Evolutionary conservation across 2,113 vertebrate genomes (phyloP).

Genomic region (Illadopsis cleaveri): DNA sequence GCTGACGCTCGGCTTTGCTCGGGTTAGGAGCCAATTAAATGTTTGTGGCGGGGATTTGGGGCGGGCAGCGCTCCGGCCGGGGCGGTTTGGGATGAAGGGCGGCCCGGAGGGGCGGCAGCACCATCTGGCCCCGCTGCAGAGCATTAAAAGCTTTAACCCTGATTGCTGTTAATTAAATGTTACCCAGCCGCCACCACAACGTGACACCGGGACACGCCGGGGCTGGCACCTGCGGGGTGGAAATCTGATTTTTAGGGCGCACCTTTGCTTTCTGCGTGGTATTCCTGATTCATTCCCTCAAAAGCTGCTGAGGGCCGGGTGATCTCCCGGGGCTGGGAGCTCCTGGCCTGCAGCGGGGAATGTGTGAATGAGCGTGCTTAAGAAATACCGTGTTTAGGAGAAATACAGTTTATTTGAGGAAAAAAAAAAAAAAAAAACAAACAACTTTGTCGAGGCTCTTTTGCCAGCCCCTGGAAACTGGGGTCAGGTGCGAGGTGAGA

Average conservation of each 20-base stretch:
- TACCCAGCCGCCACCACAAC: neutral
- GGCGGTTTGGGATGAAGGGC: neutral
- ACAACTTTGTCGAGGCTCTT: neutral
- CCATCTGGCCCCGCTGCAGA: slow-evolving; percentile 12
- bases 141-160: neutral
- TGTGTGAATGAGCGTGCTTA: accelerated
- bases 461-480: neutral
- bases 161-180: neutral
- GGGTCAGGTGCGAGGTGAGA: accelerated
- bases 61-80: neutral
- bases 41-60: neutral
- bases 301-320: accelerated
- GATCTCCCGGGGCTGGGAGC: neutral
- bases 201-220: neutral
- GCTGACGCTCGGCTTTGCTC: neutral
- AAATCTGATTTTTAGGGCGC: neutral
- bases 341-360: neutral
- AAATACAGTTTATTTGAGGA: neutral
- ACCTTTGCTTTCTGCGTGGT: neutral
- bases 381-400: neutral
- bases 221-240: neutral
- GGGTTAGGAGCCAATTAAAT: neutral
- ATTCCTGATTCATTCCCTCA: neutral
- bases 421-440: neutral
- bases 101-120: neutral